Evolutionary conservation across 1,140 invertebrate genomes (phyloP), one percentile per base, ranked within the genome.

Genomic region (Lasioglossum baleicum): DNA sequence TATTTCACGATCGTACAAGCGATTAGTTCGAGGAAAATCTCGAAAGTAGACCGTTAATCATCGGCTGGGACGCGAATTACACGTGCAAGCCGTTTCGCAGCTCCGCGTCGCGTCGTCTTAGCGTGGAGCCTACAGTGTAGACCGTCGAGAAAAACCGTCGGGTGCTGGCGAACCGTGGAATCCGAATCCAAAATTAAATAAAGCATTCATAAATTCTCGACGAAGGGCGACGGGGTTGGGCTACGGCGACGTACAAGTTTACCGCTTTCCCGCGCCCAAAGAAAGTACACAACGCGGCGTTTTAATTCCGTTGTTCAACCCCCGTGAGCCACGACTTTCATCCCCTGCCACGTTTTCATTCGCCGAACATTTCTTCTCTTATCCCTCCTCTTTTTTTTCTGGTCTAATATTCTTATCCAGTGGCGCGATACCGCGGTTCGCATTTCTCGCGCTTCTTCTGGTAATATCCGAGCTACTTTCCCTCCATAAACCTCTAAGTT

Each of bases 161-260:
- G 31, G n/a, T 56, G n/a, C 44, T 7, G 2, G 15, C 15, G 20
- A 53, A 67, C 64, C 51, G 15, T 4, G 2, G 76, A 73, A 75
- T 81, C 71, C 69, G 75, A 80, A 81, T 85, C 63, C 53, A 51
- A 83, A 88, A 87, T 88, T 86, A 85, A 85, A 88, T 87, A 85
- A 86, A 87, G 70, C 81, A 82, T 88, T 88, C 82, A 88, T 88
- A 88, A 87, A 86, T 87, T 85, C 80, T 61, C 63, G 40, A 22
- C 65, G 20, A 53, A 26, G 20, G 67, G 40, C 20, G 22, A 40
- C n/a, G 20, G 7, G 26, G 65, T 48, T 44, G 22, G 68, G 5
- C 17, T 26, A 44, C 51, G 40, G n/a, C 63, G 74, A 44, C 15
- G 60, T 67, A 22, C 42, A 56, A n/a, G 35, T 66, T 74, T 67